Evolutionary conservation across 1,140 invertebrate genomes (phyloP), one percentile per base, ranked within the genome.

Genomic region (Bombus vancouverensis): DNA sequence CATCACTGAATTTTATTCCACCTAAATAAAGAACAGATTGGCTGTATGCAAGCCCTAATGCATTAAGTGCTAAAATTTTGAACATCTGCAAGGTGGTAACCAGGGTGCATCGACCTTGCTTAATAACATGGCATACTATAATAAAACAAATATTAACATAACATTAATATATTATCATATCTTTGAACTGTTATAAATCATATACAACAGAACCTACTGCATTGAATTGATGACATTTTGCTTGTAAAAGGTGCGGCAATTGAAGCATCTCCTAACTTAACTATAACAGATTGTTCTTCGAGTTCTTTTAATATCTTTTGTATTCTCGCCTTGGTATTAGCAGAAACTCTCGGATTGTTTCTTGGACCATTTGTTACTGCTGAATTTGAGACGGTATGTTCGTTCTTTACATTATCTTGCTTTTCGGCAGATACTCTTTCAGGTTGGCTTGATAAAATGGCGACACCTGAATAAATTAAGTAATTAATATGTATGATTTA

Each of bases 51-150:
- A 99, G 95, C 82, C 99, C 98, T 1, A 99, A 96, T 0, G 99
- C 99, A 95, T 99, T 99, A n/a, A 99, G 94, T 0, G 99, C 99
- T 62, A 99, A 95, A 89, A 99, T 99, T 96, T 99, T 99, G 95
- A 99, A 99, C 99, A 99, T 99, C 95, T 99, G 99, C 66, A 99
- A 95, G 0, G 99, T 99, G 2, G 99, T 99, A 0, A 99, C 99
- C 65, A 99, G 95, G 0, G 99, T 99, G 94, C 99, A 99, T 59
- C 99, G 96, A 10, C 99, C 99, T 96, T 99, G 99, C 93, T 99
- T 99, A 88, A 99, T 99, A 39, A 99, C 98, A 94, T 99, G 98
- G 92, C 99, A 99, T 92, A 99, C 99, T 99, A 95, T 83, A 96
- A 96, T 87, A 80, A 88, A 85, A 90, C 85, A n/a, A 4, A 70